phyloP scores from a whole-genome alignment of 2,797 vertebrate genomes.

The Cephalopachus bancanus region DNA sequence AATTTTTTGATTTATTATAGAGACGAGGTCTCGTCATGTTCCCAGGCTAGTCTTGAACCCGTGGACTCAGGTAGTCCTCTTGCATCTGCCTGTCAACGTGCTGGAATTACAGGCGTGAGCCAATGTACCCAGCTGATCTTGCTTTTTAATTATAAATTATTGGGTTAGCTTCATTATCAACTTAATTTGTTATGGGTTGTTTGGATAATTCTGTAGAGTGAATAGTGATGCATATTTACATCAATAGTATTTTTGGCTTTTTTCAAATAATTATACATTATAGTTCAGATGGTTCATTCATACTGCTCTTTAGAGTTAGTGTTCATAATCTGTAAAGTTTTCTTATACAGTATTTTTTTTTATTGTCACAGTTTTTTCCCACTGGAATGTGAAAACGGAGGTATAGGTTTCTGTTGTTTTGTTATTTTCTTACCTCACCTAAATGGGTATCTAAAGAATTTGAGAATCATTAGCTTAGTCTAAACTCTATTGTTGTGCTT shows the following conservation, averaged over 20 bases:
- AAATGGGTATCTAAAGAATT: background rate
- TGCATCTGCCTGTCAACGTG: background rate
- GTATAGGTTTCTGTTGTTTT: slow-evolving; percentile 10
- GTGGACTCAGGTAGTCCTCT: background rate
- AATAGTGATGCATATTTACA: background rate
- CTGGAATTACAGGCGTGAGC: background rate
- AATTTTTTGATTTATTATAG: background rate
- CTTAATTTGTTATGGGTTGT: background rate
- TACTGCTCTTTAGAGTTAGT: background rate
- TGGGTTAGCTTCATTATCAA: background rate
- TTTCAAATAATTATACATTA: background rate
- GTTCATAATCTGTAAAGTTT: slow-evolving; percentile 39
- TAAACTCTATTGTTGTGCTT: background rate
- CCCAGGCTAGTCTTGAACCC: background rate
- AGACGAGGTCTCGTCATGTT: background rate
- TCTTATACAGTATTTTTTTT: background rate
- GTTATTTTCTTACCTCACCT: background rate
- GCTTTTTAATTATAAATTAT: slow-evolving; percentile 39
- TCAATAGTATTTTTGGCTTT: background rate
- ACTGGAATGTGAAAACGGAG: background rate
- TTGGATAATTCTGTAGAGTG: background rate
- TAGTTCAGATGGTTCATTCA: background rate
- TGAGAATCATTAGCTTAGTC: background rate
- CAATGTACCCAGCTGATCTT: background rate
- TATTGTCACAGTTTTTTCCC: background rate